phyloP scores from a whole-genome alignment of 2,797 vertebrate species.

The Petrocephalus schoutedeni region DNA sequence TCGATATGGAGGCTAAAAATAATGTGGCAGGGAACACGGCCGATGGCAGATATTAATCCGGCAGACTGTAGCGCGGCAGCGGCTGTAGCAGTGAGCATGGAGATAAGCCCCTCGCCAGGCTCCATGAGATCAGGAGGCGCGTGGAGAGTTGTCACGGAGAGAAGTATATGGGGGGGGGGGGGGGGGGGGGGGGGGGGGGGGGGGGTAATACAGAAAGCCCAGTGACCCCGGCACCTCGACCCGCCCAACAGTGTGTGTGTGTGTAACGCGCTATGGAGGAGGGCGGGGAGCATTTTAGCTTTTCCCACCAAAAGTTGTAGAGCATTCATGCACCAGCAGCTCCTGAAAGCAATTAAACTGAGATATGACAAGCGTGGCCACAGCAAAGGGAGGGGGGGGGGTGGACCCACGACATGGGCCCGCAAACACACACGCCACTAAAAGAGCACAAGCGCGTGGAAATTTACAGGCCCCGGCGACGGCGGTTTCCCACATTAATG shows the following conservation, averaged over 20 bases:
- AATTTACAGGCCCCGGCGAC: not conserved
- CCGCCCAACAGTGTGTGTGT: not conserved
- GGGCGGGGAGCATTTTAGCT: slow-evolving; percentile 20
- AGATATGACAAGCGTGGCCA: slow-evolving; percentile 36
- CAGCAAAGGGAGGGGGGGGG: slow-evolving; percentile 13
- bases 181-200: too few relatives aligned
- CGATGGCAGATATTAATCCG: slow-evolving; percentile 48
- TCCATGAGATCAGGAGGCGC: not conserved
- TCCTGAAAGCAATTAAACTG: slow-evolving; percentile 53
- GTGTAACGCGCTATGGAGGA: slow-evolving; percentile 18
- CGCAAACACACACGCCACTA: slow-evolving; percentile 10
- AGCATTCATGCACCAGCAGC: slow-evolving; percentile 37
- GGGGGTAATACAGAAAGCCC: slow-evolving; percentile 6
- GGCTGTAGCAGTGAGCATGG: not conserved
- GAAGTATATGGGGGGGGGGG: not conserved
- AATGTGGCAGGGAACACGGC: slow-evolving; percentile 41
- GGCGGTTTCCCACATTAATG: not conserved
- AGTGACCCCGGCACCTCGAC: slow-evolving; percentile 31
- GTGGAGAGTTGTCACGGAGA: not conserved
- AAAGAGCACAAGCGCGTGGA: not conserved
- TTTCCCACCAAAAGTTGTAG: slow-evolving; percentile 31
- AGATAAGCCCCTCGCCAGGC: not conserved
- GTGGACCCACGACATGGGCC: not conserved
- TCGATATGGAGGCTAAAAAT: slow-evolving; percentile 57
- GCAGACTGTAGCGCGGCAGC: slow-evolving; percentile 26